These are phyloP conservation scores for Bambusicola thoracicus DNA, from an alignment of 2,113 vertebrate species.

Conservation along the genomic window DNA sequence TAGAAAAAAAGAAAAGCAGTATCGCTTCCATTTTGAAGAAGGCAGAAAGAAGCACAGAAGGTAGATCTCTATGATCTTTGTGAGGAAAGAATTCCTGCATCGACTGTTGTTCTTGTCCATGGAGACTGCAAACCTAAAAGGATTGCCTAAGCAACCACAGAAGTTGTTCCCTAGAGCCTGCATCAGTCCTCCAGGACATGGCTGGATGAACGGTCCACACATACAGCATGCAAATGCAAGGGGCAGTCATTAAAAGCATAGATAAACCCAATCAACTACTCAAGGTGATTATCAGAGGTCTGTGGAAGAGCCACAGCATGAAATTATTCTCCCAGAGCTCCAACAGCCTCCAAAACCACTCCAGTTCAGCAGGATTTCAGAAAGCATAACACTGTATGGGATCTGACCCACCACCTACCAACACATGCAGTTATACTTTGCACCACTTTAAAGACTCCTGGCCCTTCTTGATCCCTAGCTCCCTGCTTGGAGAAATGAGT, in stretches of 20 bases:
- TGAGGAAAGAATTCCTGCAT: background rate
- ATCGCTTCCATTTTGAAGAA: background rate
- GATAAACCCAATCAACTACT: background rate
- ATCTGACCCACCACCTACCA: background rate
- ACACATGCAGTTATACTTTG: background rate
- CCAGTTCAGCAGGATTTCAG: background rate
- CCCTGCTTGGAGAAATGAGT: background rate
- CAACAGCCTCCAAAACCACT: background rate
- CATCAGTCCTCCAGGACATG: background rate
- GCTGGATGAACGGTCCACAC: background rate
- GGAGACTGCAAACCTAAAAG: background rate
- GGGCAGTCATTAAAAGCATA: background rate
- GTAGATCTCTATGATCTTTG: background rate
- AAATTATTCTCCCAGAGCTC: background rate
- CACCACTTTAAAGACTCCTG: background rate
- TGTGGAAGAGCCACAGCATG: background rate
- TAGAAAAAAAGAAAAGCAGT: background rate
- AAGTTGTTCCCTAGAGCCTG: background rate
- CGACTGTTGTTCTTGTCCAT: background rate
- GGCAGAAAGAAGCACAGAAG: background rate
- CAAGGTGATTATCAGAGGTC: background rate
- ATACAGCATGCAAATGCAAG: background rate
- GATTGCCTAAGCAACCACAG: background rate
- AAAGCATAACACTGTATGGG: rapidly evolving
- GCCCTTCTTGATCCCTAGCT: background rate